A percentile compares a stretch with the other conserved stretches of the same genome.
phyloP scores from a whole-genome alignment of 2,888 invertebrate species.

The Ennomos erosarius region DNA sequence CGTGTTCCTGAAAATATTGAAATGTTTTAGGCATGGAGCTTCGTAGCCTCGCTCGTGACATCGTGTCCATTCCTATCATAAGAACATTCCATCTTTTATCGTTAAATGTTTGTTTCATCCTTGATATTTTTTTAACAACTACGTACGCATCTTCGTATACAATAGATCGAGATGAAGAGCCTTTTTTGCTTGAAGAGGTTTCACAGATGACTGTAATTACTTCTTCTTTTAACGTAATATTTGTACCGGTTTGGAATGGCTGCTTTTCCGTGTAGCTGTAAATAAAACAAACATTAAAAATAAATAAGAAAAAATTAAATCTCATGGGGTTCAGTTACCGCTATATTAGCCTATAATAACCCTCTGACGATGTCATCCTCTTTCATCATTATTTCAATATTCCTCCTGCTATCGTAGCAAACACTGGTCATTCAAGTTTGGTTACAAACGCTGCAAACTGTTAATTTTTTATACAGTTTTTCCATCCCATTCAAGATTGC shows the following conservation, averaged over 20 bases:
- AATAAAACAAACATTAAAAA: slow-evolving; percentile 14
- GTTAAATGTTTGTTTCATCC: slow-evolving; percentile 6
- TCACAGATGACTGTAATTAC: slow-evolving; percentile 57
- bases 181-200: slow-evolving; percentile 15
- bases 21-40: slow-evolving; percentile 90
- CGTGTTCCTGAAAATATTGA: slow-evolving; percentile 86
- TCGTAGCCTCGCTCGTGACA: slow-evolving; percentile 91
- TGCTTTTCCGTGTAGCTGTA: slow-evolving; percentile 55
- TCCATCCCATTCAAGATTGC: too few species aligned
- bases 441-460: too few species aligned
- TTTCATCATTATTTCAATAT: too few species aligned
- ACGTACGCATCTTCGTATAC: slow-evolving; percentile 61
- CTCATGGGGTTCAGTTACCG: too few species aligned
- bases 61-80: slow-evolving; percentile 93
- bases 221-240: slow-evolving; percentile 49
- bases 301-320: too few species aligned
- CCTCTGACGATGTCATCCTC: too few species aligned
- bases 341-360: too few species aligned
- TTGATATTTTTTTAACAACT: slow-evolving; percentile 49
- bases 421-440: too few species aligned
- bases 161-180: slow-evolving; percentile 1
- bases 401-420: too few species aligned
- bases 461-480: too few species aligned
- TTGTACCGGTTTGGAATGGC: slow-evolving; percentile 51
- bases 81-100: slow-evolving; percentile 82